Evolutionary conservation across 2,888 invertebrate species (phyloP), one percentile per base, ranked within the genome.

Genomic region (Oscheius sp.): DNA sequence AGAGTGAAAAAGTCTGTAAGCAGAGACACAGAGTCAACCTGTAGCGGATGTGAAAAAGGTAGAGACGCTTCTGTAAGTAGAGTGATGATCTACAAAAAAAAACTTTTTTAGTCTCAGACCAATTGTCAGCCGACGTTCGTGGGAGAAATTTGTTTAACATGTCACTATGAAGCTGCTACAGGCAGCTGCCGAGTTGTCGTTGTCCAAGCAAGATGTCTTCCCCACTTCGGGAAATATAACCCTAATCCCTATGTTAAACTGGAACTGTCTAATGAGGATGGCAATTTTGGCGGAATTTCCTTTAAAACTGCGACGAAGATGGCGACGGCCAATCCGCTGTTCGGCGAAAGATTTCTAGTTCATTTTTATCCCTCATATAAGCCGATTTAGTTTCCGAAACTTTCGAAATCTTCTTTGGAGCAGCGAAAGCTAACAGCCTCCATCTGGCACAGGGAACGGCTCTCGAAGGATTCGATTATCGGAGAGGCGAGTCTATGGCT

Each of bases 231-330:
- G 17, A 24, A 30, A 33, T 47, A 67, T 26, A 1, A 41, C 22
- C 67, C 67, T 1, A 67, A 67, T 47, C 67, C 67, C 8, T 67
- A 67, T 22, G 57, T 67, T 12, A 44, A 41, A 26, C 9, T 67
- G n/a, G 41, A 33, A 26, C 47, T 67, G 3, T 49, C 47, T 20
- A 45, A 20, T 1, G 57, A 59, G 24, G n/a, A 24, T 8, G 36
- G 20, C 14, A 26, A 28, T n/a, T 32, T 41, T 20, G 36, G 22
- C 22, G 47, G 22, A 14, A 12, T 12, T 4, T 9, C 17, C 9
- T 41, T 20, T 6, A 67, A 67, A 20, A 67, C 67, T 12, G 22
- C 57, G 3, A 38, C 67, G 3, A 26, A 41, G 26, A 33, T 49
- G 6, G 32, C 28, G 4, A 33, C 67, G 1, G 67, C 59, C 2